Percentiles rank a stretch among this genome's conserved stretches.
These are phyloP conservation scores for Smittia sp. DNA, from an alignment of 2,888 invertebrate genomes.

Conservation along the genomic window DNA sequence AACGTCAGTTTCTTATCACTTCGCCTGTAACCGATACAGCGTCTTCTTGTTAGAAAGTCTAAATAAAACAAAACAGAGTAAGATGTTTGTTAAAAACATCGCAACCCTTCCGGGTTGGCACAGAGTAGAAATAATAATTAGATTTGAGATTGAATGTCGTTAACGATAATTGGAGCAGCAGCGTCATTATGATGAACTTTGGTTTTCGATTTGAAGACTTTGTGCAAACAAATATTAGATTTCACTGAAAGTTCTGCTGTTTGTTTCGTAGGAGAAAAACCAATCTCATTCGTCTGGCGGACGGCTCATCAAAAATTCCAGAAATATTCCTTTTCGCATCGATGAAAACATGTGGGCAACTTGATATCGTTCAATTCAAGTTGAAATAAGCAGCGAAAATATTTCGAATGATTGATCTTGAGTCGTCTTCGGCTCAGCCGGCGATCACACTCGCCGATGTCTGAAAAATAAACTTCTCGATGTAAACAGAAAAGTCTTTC, in stretches of 20 bases:
- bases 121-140: background rate
- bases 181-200: background rate
- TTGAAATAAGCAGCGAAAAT: background rate
- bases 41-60: background rate
- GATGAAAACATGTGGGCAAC: background rate
- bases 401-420: constrained; percentile 26
- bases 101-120: background rate
- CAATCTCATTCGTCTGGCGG: too few relatives aligned
- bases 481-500: background rate
- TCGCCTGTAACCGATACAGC: background rate
- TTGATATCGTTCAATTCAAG: background rate
- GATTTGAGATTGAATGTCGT: background rate
- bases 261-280: background rate
- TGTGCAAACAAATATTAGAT: background rate
- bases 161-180: constrained; percentile 7
- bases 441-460: background rate
- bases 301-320: background rate
- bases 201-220: constrained; percentile 1
- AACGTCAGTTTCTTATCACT: background rate
- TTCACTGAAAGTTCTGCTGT: background rate
- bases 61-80: background rate
- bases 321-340: background rate
- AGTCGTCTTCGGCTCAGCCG: background rate
- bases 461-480: background rate
- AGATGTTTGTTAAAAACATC: background rate